Evolutionary conservation across 2,797 vertebrate genomes (phyloP), one percentile per base, ranked within the genome.

Genomic region (Myotis pilosus): DNA sequence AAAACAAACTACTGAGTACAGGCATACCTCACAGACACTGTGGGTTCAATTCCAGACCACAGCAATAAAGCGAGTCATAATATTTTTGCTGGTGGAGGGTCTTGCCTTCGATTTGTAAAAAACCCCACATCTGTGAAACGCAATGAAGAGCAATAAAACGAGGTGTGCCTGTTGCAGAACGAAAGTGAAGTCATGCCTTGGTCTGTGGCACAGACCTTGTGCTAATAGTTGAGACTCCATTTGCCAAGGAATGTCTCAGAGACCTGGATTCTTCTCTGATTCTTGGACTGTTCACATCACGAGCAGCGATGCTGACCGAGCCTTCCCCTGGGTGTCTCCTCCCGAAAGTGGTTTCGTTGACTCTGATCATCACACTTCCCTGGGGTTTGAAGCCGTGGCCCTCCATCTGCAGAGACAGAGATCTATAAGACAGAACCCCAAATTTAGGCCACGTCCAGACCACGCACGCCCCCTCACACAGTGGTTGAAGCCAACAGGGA

Each of bases 1-100:
- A 86, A 94, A 95, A 76, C 64, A 90, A 87, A 72, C 62, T 30
- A 23, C 33, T 55, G 22, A 85, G n/a, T 49, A 36, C 22, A 83
- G 81, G 44, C 44, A 36, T 16, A 36, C n/a, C 41, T 66, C 12
- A 0, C 22, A 83, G 20, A 17, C 16, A 83, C 41, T 66, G 13
- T 64, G 30, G n/a, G 4, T 68, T 51, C 62, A 5, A 23, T 17
- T 68, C 22, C 44, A 25, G 81, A 66, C 30, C 44, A 51, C 22
- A 8, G 30, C n/a, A 36, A 68, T 49, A 49, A 49, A 36, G 44
- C n/a, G 6, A 25, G 13, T 66, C 30, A 25, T 17, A 68, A 36
- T 49, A 22, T 17, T 66, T 66, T 36, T 68, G 30, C 60, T 68
- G 60, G 22, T 83, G 22, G 62, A 25, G 62, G 22, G 62, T 36